phyloP scores from a whole-genome alignment of 2,888 invertebrate species.

The Luperina nickerlii region DNA sequence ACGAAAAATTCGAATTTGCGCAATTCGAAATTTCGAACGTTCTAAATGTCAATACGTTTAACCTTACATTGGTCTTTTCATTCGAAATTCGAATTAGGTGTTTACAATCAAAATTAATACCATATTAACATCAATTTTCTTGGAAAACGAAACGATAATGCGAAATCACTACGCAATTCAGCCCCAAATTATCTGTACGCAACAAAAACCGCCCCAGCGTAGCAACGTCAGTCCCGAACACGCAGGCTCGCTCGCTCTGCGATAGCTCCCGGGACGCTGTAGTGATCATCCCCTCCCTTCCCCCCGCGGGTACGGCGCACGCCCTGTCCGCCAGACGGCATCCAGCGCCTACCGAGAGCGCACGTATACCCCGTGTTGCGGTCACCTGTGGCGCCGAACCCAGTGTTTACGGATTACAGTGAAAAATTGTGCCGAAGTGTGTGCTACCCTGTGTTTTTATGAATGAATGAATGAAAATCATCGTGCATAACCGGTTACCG shows the following conservation, averaged over 20 bases:
- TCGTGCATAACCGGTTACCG: slow-evolving; percentile 73
- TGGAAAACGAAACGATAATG: slow-evolving; percentile 40
- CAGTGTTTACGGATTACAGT: slow-evolving; percentile 80
- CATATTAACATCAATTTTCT: slow-evolving; percentile 20
- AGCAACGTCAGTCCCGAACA: slow-evolving; percentile 69
- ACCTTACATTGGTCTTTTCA: not conserved
- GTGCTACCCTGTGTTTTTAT: slow-evolving; percentile 74
- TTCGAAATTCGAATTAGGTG: slow-evolving; percentile 24
- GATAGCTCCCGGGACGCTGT: slow-evolving; percentile 79
- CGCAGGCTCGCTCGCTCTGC: slow-evolving; percentile 79
- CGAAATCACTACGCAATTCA: slow-evolving; percentile 59
- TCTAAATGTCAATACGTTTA: slow-evolving; percentile 20
- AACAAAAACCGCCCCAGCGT: slow-evolving; percentile 63
- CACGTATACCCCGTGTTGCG: slow-evolving; percentile 67
- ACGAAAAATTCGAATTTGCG: slow-evolving; percentile 34
- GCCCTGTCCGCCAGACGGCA: slow-evolving; percentile 78
- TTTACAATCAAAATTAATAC: slow-evolving; percentile 5
- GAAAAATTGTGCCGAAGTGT: slow-evolving; percentile 73
- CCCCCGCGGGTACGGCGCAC: slow-evolving; percentile 68
- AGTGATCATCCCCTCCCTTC: slow-evolving; percentile 79
- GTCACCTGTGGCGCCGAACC: slow-evolving; percentile 82
- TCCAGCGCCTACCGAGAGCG: slow-evolving; percentile 71
- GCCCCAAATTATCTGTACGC: slow-evolving; percentile 59
- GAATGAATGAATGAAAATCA: slow-evolving; percentile 73
- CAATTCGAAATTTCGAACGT: slow-evolving; percentile 36